Percentiles rank a stretch among this genome's conserved stretches.
These are phyloP conservation scores for Cantharis nigra DNA, from an alignment of 2,888 invertebrate genomes.

Conservation along the genomic window DNA sequence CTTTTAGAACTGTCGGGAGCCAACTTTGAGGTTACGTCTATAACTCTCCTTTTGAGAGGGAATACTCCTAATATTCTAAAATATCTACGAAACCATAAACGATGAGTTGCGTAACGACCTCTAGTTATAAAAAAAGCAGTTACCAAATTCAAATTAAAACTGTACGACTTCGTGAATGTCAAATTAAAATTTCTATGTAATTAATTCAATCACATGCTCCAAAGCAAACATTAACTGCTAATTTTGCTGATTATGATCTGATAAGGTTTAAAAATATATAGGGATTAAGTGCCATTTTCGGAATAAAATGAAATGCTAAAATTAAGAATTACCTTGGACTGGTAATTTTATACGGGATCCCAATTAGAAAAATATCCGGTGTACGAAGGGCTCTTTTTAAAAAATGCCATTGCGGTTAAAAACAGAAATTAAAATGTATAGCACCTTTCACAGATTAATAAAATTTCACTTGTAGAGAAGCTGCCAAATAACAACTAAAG, in stretches of 20 bases:
- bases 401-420: not conserved
- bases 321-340: not conserved
- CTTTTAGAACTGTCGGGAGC: too few relatives aligned
- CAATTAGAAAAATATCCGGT: not conserved
- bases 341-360: not conserved
- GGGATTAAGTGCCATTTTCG: not conserved
- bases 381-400: not conserved
- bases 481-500: slow-evolving; percentile 29
- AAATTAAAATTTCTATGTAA: not conserved
- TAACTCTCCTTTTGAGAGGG: too few relatives aligned
- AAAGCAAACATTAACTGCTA: not conserved
- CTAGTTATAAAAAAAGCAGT: not conserved
- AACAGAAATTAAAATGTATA: not conserved
- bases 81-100: not conserved
- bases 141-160: not conserved
- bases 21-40: too few relatives aligned
- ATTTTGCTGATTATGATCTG: not conserved
- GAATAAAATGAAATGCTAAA: not conserved
- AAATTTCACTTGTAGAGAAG: slow-evolving; percentile 19
- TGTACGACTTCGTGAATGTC: not conserved
- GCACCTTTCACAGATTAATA: slow-evolving; percentile 7
- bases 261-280: not conserved
- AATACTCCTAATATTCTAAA: not conserved
- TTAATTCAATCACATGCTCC: not conserved
- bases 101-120: not conserved